Base-by-base conservation (phyloP, 2,888 invertebrate species). In the Oeneis ivallda region DNA sequence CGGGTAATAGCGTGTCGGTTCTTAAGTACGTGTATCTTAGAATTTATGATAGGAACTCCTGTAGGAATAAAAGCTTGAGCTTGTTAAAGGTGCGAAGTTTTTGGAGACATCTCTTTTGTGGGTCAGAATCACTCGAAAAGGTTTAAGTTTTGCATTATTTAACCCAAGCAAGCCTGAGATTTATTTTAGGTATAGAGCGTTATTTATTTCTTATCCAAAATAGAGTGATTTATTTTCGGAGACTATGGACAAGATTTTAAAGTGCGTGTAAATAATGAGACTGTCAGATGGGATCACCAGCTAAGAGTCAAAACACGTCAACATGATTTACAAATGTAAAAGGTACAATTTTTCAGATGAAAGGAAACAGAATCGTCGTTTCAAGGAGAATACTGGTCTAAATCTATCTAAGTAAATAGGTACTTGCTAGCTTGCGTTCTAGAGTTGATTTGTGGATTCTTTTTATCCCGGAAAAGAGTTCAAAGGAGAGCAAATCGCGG, bases 1-100 rank as follows among this genome's bases (percentile, higher is more conserved):
- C 72, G 75, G 72, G 72, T 69, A 72, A 76, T 73, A 59, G 64
- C 45, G 57, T 64, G 64, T 66, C 62, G 62, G 61, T 58, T 59
- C 62, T 63, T 60, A 60, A 54, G 61, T 66, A 66, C 41, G 37
- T 56, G 17, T 52, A 34, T 39, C 50, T 17, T 43, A 54, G 34
- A 45, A 62, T 62, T 54, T 62, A 62, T 43, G 53, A 54, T 62
- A 45, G 62, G 43, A 43, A 43, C 62, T 53, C 15, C 9, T 11
- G 43, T 34, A 32, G 32, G 58, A 47, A 47, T 58, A 15, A 58
- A 47, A 47, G 13, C 26, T 26, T 26, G 0, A n/a, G 47, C 45
- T 58, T 45, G 32, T 34, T 1, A 11, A 34, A 32, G 45, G 58
- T 34, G 45, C 10, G 15, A 34, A 47, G 9, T 34, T 58, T 45